Base-by-base conservation (phyloP, 2,888 invertebrate genomes). In the Linnaemya vulpina region DNA sequence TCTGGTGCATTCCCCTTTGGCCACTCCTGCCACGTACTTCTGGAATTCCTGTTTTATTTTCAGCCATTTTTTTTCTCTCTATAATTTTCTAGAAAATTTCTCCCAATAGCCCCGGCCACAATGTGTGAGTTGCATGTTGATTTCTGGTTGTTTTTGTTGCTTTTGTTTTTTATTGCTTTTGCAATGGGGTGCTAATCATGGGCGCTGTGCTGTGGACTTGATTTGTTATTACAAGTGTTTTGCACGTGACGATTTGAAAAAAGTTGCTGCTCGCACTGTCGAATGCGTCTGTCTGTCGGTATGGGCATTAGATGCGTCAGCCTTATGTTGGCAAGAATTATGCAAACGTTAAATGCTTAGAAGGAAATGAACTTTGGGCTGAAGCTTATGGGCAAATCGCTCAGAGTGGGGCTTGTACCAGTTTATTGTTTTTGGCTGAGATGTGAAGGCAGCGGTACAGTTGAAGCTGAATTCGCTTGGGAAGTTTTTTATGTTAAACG, bases 161-260 rank as follows among this genome's bases (percentile, higher is more conserved):
- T 30, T 2, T 40, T 51, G 20, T 20, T 9, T 8, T 7, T 9
- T 8, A 17, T 49, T 13, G 35, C 30, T 22, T 11, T 70, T 35
- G 46, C 17, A 63, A 1, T 43, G 63, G 63, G 30, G 65, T 71
- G 71, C 71, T 65, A 60, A 58, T 58, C 17, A 65, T 58, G 70
- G 70, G 55, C 25, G 40, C 35, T 76, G 55, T 82, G 40, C 35
- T 76, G 55, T 82, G 60, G 60, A 68, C 51, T 51, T 80, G 67
- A 80, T 80, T 81, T 82, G 76, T 83, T 83, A 83, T 71, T 83
- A 77, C 82, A 83, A 83, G 82, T 83, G 71, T 60, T 82, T 71
- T 77, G 76, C 76, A 82, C 82, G 82, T 82, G 76, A 82, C 58
- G 55, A 76, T 77, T 74, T 25, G 11, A 3, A 67, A 25, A 53